A percentile compares a stretch with the other conserved stretches of the same genome.
Conservation (phyloP, 2,113 vertebrate genomes). For the Anguilla japonica region DNA sequence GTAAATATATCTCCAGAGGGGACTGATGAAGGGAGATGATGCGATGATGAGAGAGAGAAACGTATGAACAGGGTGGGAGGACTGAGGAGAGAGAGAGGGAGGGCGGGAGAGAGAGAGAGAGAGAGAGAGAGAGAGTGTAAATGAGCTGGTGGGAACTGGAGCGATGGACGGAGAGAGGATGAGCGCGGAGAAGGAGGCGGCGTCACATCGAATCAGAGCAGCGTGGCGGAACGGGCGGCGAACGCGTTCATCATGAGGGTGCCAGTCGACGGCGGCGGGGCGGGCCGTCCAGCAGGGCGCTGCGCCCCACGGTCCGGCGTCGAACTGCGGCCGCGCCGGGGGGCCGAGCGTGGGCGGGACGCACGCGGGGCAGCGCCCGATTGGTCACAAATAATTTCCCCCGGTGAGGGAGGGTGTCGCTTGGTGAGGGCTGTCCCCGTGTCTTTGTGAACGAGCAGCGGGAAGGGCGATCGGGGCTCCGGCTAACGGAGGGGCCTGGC, state of each 20-base stretch:
- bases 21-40: conserved; percentile 75
- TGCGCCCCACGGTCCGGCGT: too few species aligned
- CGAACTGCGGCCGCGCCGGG: too few species aligned
- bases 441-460: too few species aligned
- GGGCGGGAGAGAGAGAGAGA: conserved; percentile 54
- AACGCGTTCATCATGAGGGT: not conserved
- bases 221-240: too few species aligned
- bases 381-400: too few species aligned
- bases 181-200: conserved; percentile 43
- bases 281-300: too few species aligned
- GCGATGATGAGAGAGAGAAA: conserved; percentile 70
- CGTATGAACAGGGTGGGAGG: conserved; percentile 58
- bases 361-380: too few species aligned
- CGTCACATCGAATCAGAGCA: conserved; percentile 39
- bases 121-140: conserved; percentile 51
- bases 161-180: conserved; percentile 35
- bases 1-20: conserved; percentile 73
- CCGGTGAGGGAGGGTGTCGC: too few species aligned
- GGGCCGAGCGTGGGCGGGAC: too few species aligned
- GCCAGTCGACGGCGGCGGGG: not conserved
- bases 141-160: conserved; percentile 40
- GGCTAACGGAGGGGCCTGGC: too few species aligned
- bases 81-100: conserved; percentile 55
- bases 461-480: too few species aligned
- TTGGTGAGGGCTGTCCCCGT: too few species aligned